Evolutionary conservation across 2,113 vertebrate genomes (phyloP).

Genomic region (Etheostoma spectabile): DNA sequence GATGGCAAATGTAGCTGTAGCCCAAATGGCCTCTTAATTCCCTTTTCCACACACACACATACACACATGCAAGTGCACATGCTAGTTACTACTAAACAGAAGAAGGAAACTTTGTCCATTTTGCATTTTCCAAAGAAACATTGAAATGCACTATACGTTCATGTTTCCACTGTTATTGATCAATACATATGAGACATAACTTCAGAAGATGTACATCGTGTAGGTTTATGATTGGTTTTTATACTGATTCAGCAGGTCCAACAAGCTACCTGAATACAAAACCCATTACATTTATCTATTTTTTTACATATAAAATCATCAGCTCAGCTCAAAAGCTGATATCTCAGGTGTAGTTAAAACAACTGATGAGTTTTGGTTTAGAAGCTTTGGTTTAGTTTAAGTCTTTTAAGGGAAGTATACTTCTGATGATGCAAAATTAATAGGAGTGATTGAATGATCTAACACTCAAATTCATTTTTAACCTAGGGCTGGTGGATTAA

Average conservation of each 20-base stretch:
- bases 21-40: constrained; percentile 49
- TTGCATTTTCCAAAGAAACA: neutral
- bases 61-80: constrained; percentile 7
- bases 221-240: no score
- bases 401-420: neutral
- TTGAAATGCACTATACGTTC: neutral
- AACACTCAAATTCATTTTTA: neutral
- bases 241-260: neutral
- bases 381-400: neutral
- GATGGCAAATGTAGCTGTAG: constrained; percentile 54
- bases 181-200: neutral
- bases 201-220: neutral
- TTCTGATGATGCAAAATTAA: neutral
- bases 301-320: neutral
- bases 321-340: neutral
- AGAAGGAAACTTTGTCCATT: neutral
- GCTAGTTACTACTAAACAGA: neutral
- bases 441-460: neutral
- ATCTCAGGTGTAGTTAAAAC: no score
- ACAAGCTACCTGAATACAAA: neutral
- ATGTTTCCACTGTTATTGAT: no score
- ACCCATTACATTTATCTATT: neutral
- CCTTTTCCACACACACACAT: constrained; percentile 1
- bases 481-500: neutral
- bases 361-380: neutral